Evolutionary conservation across 2,888 invertebrate genomes (phyloP).

Genomic region (Tipula vernalis): DNA sequence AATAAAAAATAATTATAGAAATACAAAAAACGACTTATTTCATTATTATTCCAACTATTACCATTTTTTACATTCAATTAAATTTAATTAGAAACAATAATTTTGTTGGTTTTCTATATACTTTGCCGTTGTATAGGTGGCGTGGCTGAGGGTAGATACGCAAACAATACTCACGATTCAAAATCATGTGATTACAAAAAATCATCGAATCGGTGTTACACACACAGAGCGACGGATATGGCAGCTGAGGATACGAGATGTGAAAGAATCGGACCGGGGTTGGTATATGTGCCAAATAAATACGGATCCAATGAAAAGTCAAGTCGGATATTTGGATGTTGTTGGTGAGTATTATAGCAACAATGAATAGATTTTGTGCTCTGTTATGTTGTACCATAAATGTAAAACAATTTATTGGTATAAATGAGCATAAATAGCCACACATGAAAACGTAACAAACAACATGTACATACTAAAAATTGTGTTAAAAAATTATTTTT

Average conservation of each 20-base stretch:
- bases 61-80: not conserved
- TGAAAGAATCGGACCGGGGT: constrained; percentile 70
- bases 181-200: constrained; percentile 80
- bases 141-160: constrained; percentile 81
- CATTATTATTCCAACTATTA: not conserved
- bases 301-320: constrained; percentile 86
- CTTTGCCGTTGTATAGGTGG: constrained; percentile 45
- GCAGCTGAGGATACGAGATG: constrained; percentile 76
- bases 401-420: not conserved
- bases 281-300: constrained; percentile 93
- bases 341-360: constrained; percentile 49
- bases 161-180: constrained; percentile 86
- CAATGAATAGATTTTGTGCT: not conserved
- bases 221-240: constrained; percentile 77
- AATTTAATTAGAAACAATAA: not conserved
- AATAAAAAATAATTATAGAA: not conserved
- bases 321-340: constrained; percentile 74
- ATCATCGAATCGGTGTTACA: constrained; percentile 71
- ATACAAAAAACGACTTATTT: not conserved
- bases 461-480: too few species aligned
- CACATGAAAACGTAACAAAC: not conserved
- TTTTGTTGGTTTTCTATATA: not conserved
- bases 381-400: not conserved
- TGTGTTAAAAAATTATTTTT: not conserved
- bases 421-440: not conserved